Evolutionary conservation across 2,113 vertebrate species (phyloP), one percentile per base, ranked within the genome.

Genomic region (Potamarius usumacintae): DNA sequence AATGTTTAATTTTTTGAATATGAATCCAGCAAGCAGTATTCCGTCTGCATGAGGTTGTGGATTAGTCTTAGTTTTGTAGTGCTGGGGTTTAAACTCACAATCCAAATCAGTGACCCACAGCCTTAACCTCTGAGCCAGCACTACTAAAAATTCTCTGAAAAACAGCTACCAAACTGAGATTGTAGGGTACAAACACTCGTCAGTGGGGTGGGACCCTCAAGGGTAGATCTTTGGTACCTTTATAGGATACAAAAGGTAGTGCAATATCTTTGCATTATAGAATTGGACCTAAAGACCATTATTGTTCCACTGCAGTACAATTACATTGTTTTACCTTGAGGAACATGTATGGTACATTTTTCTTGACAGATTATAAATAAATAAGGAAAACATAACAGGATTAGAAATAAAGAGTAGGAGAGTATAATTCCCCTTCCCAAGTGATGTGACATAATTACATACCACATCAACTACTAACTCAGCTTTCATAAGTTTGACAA

Each of bases 21-120:
- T 83, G 78, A 89, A 82, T 88, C 60, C 55, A 85, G 77, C 82
- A 89, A 85, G 85, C 87, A 88, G 74, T 79, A 55, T 57, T 77
- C 48, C 20, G 0, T 14, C 48, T 0, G n/a, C 22, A 15, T 52
- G 48, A 52, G 22, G 4, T 22, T 78, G 76, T 55, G 76, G 76
- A 55, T 76, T 25, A 27, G 76, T 78, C 15, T 6, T 53, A n/a
- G 76, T 25, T 55, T 15, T 17, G 12, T 17, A 55, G 5, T n/a
- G 4, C 76, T 53, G 52, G n/a, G 52, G 14, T 79, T 79, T 79
- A 27, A 55, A 55, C 50, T 55, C 50, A 1, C 50, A n/a, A 7
- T 55, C 50, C 25, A n/a, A n/a, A 55, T 78, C 76, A 53, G 22
- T 15, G 76, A n/a, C 50, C 12, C 5, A 14, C 5, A 15, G 22